A percentile compares a stretch with the other conserved stretches of the same genome.
Evolutionary conservation across 2,888 invertebrate species (phyloP).

Genomic region (Spatulosminthurus flaviceps): DNA sequence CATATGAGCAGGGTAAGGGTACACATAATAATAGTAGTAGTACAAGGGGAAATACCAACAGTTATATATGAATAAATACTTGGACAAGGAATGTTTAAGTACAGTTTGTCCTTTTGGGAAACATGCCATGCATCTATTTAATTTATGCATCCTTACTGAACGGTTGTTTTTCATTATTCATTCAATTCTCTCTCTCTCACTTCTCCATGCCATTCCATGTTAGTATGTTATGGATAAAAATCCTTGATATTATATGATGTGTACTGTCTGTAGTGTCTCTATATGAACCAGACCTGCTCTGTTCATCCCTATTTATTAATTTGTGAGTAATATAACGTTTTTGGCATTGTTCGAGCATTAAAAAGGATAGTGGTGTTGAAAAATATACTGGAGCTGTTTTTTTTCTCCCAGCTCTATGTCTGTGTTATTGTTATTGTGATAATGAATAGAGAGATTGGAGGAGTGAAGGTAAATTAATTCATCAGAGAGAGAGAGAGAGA

Average conservation of each 20-base stretch:
- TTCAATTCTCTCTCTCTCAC: too few relatives aligned
- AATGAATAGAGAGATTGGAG: background rate
- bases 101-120: conserved; percentile 16
- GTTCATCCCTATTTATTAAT: background rate
- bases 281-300: background rate
- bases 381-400: background rate
- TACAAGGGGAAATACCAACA: background rate
- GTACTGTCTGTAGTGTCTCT: too few relatives aligned
- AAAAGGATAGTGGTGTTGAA: background rate
- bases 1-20: background rate
- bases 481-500: background rate
- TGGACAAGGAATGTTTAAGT: conserved; percentile 6
- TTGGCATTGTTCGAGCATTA: background rate
- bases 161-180: background rate
- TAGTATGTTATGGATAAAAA: background rate
- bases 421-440: background rate
- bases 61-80: conserved; percentile 2
- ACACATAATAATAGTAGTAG: background rate
- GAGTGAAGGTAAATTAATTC: background rate
- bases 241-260: too few relatives aligned
- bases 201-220: background rate
- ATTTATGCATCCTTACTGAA: conserved; percentile 2
- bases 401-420: background rate
- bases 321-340: background rate
- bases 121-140: conserved; percentile 3